A percentile compares a stretch with the other conserved stretches of the same genome.
Conservation (phyloP, 2,113 vertebrate species). For the Clarias gariepinus region DNA sequence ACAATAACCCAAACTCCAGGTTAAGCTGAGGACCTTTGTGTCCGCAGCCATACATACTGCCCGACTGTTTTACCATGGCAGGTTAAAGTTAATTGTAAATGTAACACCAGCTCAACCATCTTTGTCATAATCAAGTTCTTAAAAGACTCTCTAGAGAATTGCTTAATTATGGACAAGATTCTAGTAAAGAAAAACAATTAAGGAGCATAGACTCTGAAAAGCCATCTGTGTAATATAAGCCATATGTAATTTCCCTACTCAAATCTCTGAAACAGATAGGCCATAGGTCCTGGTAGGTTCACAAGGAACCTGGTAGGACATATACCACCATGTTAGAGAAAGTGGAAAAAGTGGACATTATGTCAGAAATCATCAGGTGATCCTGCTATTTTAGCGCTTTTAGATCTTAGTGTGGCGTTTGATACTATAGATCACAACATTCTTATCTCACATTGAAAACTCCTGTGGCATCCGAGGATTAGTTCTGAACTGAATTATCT, state of each 20-base stretch:
- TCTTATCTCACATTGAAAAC: no score
- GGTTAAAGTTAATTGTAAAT: background rate
- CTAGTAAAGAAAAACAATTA: background rate
- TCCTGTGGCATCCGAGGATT: no score
- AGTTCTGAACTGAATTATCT: no score
- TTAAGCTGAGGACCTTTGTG: background rate
- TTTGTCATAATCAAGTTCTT: background rate
- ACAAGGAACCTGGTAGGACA: background rate
- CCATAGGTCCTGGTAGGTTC: background rate
- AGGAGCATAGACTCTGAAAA: background rate
- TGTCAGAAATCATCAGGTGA: background rate
- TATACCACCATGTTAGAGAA: no score
- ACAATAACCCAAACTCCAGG: background rate
- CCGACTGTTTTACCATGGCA: background rate
- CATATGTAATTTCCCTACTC: background rate
- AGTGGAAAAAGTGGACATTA: no score
- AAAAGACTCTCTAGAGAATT: background rate
- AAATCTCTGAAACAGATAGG: background rate
- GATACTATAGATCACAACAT: no score
- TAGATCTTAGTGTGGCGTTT: no score
- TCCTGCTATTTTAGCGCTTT: no score
- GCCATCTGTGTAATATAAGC: no score
- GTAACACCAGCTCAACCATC: background rate
- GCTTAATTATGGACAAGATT: background rate
- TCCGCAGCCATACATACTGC: background rate